Percentiles rank a stretch among this genome's conserved stretches.
Conservation (phyloP, 2,888 invertebrate species). For the Aphidius colemani region DNA sequence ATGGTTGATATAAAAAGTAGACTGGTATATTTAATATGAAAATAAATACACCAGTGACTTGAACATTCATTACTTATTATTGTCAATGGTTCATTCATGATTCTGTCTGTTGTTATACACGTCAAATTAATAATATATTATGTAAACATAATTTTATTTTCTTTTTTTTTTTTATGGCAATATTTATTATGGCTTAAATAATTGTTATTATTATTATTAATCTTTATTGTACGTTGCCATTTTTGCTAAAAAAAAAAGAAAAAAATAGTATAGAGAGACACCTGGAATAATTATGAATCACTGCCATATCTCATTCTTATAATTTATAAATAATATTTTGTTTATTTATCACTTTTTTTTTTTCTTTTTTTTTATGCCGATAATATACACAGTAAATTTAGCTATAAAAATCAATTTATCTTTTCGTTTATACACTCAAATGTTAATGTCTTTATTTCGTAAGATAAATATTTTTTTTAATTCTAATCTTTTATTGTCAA, state of each 20-base stretch:
- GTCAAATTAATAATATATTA: no score
- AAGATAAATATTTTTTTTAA: no score
- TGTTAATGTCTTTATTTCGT: no score
- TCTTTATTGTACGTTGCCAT: constrained; percentile 50
- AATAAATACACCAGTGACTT: not conserved
- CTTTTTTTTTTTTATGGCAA: constrained; percentile 51
- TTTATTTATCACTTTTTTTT: constrained; percentile 10
- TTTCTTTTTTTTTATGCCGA: not conserved
- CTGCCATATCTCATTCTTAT: not conserved
- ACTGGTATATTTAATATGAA: no score
- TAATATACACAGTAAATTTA: not conserved
- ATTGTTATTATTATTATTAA: constrained; percentile 29
- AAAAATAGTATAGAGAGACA: no score
- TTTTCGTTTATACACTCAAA: no score
- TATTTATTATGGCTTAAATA: constrained; percentile 58
- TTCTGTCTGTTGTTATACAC: not conserved
- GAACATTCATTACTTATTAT: constrained; percentile 25
- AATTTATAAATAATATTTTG: not conserved
- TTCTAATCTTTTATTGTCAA: no score
- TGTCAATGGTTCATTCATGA: constrained; percentile 1
- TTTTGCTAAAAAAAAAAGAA: constrained; percentile 35
- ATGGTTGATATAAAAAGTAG: no score
- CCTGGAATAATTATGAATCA: not conserved
- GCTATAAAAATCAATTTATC: not conserved
- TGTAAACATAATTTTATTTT: not conserved